These are phyloP conservation scores for Lasius fuliginosus DNA, from an alignment of 2,888 invertebrate genomes.

Conservation along the genomic window DNA sequence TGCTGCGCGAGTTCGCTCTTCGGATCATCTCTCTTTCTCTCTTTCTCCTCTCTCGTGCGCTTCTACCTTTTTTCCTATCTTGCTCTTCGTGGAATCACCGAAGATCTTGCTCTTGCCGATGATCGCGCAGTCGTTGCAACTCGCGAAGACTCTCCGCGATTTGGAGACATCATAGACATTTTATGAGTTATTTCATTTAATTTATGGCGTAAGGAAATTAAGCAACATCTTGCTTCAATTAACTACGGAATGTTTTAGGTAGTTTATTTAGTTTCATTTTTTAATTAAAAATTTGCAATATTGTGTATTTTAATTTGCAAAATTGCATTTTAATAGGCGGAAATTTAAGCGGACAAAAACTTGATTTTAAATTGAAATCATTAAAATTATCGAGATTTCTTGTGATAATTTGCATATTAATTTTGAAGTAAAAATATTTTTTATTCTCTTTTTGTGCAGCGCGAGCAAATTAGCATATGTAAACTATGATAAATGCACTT, in stretches of 20 bases:
- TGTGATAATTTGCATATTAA: background rate
- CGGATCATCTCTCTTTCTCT: constrained; percentile 67
- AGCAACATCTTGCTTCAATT: background rate
- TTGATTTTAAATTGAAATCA: background rate
- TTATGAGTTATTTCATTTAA: background rate
- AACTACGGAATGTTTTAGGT: background rate
- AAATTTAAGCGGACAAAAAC: background rate
- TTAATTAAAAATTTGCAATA: background rate
- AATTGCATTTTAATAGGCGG: too few relatives aligned
- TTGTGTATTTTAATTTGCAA: background rate
- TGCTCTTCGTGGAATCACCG: constrained; percentile 41
- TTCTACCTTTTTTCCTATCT: background rate
- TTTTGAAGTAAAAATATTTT: background rate
- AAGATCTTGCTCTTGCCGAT: constrained; percentile 19
- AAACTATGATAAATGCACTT: constrained; percentile 31
- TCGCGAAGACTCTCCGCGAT: background rate
- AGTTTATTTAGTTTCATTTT: background rate
- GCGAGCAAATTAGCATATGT: constrained; percentile 18
- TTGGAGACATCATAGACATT: background rate
- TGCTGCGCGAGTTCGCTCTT: constrained; percentile 68
- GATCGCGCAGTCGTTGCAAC: constrained; percentile 1
- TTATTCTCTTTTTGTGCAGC: background rate
- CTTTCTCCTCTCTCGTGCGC: background rate
- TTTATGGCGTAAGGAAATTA: background rate
- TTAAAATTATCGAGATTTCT: background rate